A percentile compares a stretch with the other conserved stretches of the same genome.
phyloP scores from a whole-genome alignment of 2,797 vertebrate species.

The Cheirogaleus major region DNA sequence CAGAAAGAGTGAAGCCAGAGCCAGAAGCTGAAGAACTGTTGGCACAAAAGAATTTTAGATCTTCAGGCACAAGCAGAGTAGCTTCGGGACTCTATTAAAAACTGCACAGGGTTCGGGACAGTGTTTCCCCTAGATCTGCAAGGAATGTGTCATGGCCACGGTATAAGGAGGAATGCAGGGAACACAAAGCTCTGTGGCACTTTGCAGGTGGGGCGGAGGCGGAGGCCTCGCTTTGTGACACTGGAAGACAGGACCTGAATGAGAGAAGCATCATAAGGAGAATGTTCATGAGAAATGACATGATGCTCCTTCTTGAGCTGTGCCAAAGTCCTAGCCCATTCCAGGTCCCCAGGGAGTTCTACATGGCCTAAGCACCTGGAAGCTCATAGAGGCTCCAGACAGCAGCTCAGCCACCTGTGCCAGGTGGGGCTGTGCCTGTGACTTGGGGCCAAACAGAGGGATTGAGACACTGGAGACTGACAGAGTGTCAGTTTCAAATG shows the following conservation, averaged over 20 bases:
- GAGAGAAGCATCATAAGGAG: not conserved
- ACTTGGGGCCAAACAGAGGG: not conserved
- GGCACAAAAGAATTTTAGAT: not conserved
- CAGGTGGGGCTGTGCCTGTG: not conserved
- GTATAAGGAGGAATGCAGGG: not conserved
- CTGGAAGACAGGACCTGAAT: not conserved
- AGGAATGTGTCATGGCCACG: rapidly evolving
- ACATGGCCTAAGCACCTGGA: not conserved
- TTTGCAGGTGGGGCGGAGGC: not conserved
- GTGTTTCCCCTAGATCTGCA: not conserved
- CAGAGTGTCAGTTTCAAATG: not conserved
- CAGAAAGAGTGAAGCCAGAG: not conserved
- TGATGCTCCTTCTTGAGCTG: not conserved
- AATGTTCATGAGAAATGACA: not conserved
- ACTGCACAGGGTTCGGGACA: rapidly evolving
- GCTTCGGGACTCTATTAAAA: not conserved
- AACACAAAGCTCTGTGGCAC: not conserved
- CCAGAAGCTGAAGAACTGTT: not conserved
- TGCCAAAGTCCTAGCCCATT: not conserved
- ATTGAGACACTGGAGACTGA: not conserved
- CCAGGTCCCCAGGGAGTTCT: not conserved
- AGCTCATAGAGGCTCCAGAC: not conserved
- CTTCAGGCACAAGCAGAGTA: not conserved
- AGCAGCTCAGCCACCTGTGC: not conserved
- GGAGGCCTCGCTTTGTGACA: not conserved